Evolutionary conservation across 1,140 invertebrate genomes (phyloP), one percentile per base, ranked within the genome.

Genomic region (Riptortus pedestris): DNA sequence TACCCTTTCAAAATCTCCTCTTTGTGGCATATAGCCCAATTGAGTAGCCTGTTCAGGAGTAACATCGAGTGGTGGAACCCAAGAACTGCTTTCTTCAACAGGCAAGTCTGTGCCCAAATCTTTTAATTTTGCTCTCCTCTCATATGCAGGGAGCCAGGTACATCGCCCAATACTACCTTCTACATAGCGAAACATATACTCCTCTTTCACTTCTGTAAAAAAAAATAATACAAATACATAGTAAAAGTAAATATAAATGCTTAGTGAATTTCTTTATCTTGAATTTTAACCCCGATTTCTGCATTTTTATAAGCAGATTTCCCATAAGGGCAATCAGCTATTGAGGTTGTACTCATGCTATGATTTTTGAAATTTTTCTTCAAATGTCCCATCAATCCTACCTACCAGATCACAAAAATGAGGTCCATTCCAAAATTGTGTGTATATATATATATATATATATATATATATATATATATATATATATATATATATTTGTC

Each of bases 1-100:
- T 75, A 87, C 88, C 74, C 89, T 84, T 80, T 97, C 93, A 81
- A 94, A 97, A 74, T 96, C 93, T 81, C 96, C 93, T 72, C 93
- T 81, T 72, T 92, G 88, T 16, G 92, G 88, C 88, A 95, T 94
- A 70, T 95, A 98, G n/a, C 91, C 91, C 45, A 80, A 75, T 72
- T 91, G 83, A 60, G 85, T 80, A 61, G 91, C 88, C 78, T 96
- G 91, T 71, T 93, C 88, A 9, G 79, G 69, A 33, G 84, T 84
- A 45, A 93, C 82, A 69, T 93, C 89, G 27, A 92, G 72, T 0
- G 86, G 85, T 33, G 89, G 86, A 62, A 94, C 75, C 84, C 24
- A 87, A 82, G 71, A 79, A 83, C 14, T 82, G 86, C 48, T 89
- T 69, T 86, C 82, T 75, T 92, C 89, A 52, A 84, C 80, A 18